Conservation (phyloP, 2,797 vertebrate genomes). For the Acridotheres tristis region DNA sequence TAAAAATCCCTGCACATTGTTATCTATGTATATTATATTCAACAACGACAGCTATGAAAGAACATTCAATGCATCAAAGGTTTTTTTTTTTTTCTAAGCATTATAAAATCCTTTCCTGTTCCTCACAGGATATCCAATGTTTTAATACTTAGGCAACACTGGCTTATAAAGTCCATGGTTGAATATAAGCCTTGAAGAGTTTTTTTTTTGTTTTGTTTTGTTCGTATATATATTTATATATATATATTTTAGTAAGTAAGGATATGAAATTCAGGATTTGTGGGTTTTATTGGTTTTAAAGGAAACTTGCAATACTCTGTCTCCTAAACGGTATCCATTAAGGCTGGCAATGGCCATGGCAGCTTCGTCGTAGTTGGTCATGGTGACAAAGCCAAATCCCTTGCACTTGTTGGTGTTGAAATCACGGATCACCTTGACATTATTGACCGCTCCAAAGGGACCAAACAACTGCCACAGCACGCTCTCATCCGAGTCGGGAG, state of each 20-base stretch:
- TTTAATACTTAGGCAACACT: conserved; percentile 99
- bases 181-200: conserved; percentile 99
- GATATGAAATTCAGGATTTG: conserved; percentile 96
- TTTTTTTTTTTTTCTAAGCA: conserved; percentile 86
- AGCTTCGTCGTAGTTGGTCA: conserved; percentile 99
- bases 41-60: conserved; percentile 98
- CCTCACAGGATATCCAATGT: conserved; percentile 97
- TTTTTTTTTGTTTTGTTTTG: conserved; percentile 90
- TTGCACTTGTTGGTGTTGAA: conserved; percentile 99
- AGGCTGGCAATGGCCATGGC: conserved; percentile 99
- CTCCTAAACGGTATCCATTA: conserved; percentile 99
- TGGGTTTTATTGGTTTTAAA: conserved; percentile 99
- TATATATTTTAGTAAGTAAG: conserved; percentile 81
- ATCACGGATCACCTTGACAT: conserved; percentile 99
- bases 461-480: conserved; percentile 99
- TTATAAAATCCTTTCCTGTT: conserved; percentile 93
- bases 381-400: conserved; percentile 99
- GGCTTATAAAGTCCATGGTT: conserved; percentile 99
- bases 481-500: conserved; percentile 98
- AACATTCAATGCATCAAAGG: conserved; percentile 99
- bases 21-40: conserved; percentile 94
- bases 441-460: conserved; percentile 98
- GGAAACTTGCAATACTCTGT: conserved; percentile 99
- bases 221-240: conserved; percentile 82
- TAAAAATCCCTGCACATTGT: conserved; percentile 96